These are phyloP conservation scores for Hylomyscus alleni DNA, from an alignment of 2,797 vertebrate genomes.

Conservation along the genomic window DNA sequence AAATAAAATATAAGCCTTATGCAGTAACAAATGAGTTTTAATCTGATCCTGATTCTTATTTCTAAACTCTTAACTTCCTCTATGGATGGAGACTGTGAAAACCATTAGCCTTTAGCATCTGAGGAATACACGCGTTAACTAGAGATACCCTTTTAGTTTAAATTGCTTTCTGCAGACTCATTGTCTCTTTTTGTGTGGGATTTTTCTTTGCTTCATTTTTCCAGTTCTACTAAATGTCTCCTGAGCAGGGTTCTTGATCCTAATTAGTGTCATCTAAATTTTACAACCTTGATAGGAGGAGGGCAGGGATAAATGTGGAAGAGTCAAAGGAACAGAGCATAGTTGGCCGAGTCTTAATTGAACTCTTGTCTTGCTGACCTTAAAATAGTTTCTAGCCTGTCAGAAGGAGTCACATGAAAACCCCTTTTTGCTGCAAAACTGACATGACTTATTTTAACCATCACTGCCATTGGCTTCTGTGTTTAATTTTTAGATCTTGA, in stretches of 20 bases:
- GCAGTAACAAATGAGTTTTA: conserved; percentile 9
- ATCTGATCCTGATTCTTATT: background rate
- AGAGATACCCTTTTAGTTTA: background rate
- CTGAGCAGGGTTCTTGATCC: background rate
- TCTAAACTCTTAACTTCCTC: background rate
- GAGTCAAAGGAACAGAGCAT: background rate
- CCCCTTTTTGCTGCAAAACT: background rate
- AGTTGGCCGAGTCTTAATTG: conserved; percentile 22
- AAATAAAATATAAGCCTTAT: background rate
- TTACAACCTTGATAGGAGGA: background rate
- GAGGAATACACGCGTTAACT: background rate
- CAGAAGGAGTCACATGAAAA: conserved; percentile 4
- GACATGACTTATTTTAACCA: conserved; percentile 25
- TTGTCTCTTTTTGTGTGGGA: background rate
- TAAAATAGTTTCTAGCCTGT: conserved; percentile 3
- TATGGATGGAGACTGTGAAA: background rate
- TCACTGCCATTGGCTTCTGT: background rate
- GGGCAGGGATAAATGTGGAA: background rate
- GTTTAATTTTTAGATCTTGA: conserved; percentile 61
- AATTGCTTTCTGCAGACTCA: background rate
- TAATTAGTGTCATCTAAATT: conserved; percentile 39
- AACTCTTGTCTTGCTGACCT: background rate
- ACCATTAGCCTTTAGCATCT: background rate
- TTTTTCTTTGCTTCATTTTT: background rate
- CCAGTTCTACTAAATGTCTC: background rate